Conservation (phyloP, 2,888 invertebrate species). For the Microdon myrmicae region DNA sequence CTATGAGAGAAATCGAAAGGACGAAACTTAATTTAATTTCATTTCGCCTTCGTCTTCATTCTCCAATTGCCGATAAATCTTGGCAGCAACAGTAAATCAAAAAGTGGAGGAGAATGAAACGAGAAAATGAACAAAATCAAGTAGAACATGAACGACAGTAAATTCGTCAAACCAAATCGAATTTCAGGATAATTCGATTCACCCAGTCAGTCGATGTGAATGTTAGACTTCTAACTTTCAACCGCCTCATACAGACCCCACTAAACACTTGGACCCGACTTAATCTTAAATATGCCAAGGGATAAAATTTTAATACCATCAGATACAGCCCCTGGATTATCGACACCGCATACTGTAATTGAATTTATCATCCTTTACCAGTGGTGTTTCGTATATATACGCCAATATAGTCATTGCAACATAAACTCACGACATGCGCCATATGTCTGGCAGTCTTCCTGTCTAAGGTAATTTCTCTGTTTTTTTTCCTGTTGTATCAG, state of each 20-base stretch:
- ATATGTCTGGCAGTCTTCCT: background rate
- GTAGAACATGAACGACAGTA: conserved; percentile 11
- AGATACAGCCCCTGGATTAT: conserved; percentile 14
- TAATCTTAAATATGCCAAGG: conserved; percentile 29
- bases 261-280: conserved; percentile 13
- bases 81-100: too few species aligned
- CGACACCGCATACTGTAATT: conserved; percentile 19
- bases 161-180: conserved; percentile 31
- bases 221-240: conserved; percentile 1
- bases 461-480: conserved; percentile 5
- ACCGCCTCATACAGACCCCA: background rate
- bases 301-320: conserved; percentile 21
- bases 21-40: conserved; percentile 23
- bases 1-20: too few species aligned
- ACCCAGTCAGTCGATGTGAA: conserved; percentile 8
- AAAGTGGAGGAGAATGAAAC: background rate
- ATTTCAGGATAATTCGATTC: conserved; percentile 29
- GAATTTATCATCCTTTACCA: conserved; percentile 16
- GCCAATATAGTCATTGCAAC: background rate
- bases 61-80: background rate
- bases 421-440: conserved; percentile 1
- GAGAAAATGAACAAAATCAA: background rate
- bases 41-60: background rate
- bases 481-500: background rate
- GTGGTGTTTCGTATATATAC: background rate